Conservation (phyloP, 1,140 invertebrate genomes). For the Drosophila neocordata region DNA sequence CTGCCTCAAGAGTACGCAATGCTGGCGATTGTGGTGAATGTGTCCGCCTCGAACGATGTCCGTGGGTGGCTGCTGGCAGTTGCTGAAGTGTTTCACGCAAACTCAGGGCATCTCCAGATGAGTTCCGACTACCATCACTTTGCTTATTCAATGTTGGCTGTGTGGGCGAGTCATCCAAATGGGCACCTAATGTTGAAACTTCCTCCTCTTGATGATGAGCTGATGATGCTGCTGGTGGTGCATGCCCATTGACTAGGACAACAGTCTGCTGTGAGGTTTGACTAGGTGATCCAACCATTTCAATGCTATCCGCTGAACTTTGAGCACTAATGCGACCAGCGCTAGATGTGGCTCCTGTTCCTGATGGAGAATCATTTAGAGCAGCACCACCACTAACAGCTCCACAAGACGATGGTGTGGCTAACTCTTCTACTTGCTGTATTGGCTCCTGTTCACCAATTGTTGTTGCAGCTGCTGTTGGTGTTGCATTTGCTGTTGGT, state of each 20-base stretch:
- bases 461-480: constrained; percentile 29
- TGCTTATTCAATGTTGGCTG: constrained; percentile 53
- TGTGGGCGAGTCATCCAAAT: constrained; percentile 45
- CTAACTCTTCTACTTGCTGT: constrained; percentile 39
- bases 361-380: constrained; percentile 47
- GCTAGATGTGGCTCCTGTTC: constrained; percentile 40
- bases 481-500: constrained; percentile 14
- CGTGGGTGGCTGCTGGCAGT: constrained; percentile 71
- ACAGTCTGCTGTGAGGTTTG: constrained; percentile 76
- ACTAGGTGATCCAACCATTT: constrained; percentile 67
- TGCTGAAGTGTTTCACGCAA: constrained; percentile 75
- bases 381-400: constrained; percentile 37
- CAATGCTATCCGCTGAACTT: constrained; percentile 72
- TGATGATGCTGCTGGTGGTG: constrained; percentile 39
- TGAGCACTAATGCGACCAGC: constrained; percentile 68
- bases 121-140: constrained; percentile 76
- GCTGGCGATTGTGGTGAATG: constrained; percentile 67
- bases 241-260: constrained; percentile 73
- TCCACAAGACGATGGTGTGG: constrained; percentile 23
- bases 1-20: constrained; percentile 50
- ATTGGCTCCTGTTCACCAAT: constrained; percentile 14
- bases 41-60: constrained; percentile 60
- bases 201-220: constrained; percentile 47
- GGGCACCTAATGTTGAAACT: constrained; percentile 51
- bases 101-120: constrained; percentile 77